These are phyloP conservation scores for Ammospiza nelsoni DNA, from an alignment of 2,113 vertebrate genomes.

Conservation along the genomic window DNA sequence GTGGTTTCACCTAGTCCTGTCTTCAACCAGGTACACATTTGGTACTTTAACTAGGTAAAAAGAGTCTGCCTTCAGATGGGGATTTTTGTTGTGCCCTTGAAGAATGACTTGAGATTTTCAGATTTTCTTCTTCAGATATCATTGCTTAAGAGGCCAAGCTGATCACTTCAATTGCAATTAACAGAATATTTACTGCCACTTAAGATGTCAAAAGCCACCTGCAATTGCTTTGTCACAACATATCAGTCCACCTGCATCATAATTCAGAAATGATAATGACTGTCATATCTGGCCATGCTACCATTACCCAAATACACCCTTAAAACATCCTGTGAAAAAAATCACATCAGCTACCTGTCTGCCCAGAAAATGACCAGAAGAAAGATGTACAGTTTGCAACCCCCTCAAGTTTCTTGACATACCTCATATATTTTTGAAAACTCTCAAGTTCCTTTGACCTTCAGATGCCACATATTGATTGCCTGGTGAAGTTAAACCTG, in stretches of 20 bases:
- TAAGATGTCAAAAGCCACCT: neutral
- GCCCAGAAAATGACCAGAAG: constrained; percentile 14
- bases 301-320: neutral
- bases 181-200: neutral
- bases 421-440: neutral
- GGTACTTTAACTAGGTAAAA: neutral
- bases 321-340: neutral
- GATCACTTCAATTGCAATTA: neutral
- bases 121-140: neutral
- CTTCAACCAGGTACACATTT: neutral
- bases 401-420: neutral
- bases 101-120: neutral
- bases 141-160: neutral
- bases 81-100: constrained; percentile 20
- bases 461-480: neutral
- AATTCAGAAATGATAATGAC: neutral
- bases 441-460: neutral
- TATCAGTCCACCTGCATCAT: neutral
- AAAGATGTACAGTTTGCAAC: neutral
- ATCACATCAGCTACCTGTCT: neutral
- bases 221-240: neutral
- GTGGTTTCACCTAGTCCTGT: neutral
- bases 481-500: constrained; percentile 2
- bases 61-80: neutral
- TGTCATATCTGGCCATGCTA: neutral